These are phyloP conservation scores for Megalops cyprinoides DNA, from an alignment of 2,797 vertebrate species.

Conservation along the genomic window DNA sequence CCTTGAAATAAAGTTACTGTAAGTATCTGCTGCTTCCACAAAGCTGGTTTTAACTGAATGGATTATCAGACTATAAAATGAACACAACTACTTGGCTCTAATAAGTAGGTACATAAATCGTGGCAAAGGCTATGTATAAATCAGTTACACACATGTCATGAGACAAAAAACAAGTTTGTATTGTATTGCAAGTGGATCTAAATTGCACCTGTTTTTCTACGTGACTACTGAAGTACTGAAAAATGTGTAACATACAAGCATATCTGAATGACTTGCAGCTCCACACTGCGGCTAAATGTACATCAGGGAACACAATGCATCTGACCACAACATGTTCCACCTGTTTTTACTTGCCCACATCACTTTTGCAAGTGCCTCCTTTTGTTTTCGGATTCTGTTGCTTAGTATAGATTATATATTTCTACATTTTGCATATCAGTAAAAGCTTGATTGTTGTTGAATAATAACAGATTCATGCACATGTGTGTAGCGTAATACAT, in stretches of 20 bases:
- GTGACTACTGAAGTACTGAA: background rate
- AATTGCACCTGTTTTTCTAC: background rate
- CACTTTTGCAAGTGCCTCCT: background rate
- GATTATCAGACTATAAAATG: conserved; percentile 60
- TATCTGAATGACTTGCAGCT: background rate
- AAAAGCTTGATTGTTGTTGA: conserved; percentile 70
- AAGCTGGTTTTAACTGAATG: conserved; percentile 73
- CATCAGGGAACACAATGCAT: background rate
- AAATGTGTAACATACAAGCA: background rate
- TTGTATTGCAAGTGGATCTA: conserved; percentile 23
- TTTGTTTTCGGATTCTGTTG: background rate
- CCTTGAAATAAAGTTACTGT: background rate
- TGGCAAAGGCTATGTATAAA: conserved; percentile 63
- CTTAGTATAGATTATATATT: conserved; percentile 11
- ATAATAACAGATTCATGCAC: conserved; percentile 36
- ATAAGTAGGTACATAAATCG: conserved; percentile 58
- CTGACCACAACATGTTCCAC: background rate
- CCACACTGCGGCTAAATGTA: background rate
- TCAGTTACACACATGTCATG: conserved; percentile 19
- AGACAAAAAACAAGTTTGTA: background rate
- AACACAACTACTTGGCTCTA: conserved; percentile 56
- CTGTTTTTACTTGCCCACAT: background rate
- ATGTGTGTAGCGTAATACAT: conserved; percentile 18
- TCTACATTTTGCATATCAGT: conserved; percentile 71
- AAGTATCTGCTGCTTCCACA: conserved; percentile 60